Evolutionary conservation across 2,113 vertebrate genomes (phyloP).

Genomic region (Mirza zaza): DNA sequence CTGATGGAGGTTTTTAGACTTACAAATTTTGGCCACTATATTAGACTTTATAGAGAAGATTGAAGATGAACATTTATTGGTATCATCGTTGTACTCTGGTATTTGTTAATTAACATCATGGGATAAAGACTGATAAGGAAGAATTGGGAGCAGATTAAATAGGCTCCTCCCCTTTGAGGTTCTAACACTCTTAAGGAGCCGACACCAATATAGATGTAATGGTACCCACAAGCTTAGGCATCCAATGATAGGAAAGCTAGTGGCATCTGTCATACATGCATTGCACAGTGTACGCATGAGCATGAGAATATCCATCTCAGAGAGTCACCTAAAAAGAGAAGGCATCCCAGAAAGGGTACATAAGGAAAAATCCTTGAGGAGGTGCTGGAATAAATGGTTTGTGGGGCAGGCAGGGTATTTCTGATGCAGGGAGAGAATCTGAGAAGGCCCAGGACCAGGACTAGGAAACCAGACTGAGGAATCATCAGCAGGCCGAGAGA

Average conservation of each 20-base stretch:
- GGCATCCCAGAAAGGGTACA: background rate
- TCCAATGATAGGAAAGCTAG: background rate
- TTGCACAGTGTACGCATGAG: background rate
- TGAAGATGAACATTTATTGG: background rate
- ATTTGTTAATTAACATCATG: background rate
- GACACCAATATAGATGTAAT: background rate
- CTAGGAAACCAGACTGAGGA: background rate
- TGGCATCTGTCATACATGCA: accelerated
- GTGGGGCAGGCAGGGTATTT: background rate
- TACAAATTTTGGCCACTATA: background rate
- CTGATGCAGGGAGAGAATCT: background rate
- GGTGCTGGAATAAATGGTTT: background rate
- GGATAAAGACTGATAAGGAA: background rate
- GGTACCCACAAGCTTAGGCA: background rate
- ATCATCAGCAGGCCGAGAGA: background rate
- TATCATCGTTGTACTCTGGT: background rate
- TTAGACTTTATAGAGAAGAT: background rate
- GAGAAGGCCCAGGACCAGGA: background rate
- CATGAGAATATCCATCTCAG: background rate
- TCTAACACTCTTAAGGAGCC: background rate
- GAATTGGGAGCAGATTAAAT: background rate
- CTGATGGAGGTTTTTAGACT: background rate
- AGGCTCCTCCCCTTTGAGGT: background rate
- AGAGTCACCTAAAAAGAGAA: background rate
- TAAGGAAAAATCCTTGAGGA: background rate